These are phyloP conservation scores for Ranitomeya variabilis DNA, from an alignment of 2,113 vertebrate genomes.

Conservation along the genomic window DNA sequence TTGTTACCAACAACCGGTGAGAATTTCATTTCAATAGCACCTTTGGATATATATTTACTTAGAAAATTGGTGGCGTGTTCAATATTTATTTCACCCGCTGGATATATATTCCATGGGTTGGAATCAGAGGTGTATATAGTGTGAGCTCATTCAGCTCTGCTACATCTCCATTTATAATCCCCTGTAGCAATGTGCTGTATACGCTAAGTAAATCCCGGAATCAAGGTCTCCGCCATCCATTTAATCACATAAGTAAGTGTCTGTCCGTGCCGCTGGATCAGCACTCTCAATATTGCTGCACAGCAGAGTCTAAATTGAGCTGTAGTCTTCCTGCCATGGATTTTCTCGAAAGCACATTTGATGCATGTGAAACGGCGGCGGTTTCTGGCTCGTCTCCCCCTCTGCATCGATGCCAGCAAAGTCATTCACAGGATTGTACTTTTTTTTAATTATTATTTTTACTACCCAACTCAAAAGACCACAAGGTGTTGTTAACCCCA, in stretches of 20 bases:
- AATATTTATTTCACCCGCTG: too few species aligned
- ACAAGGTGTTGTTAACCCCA: neutral
- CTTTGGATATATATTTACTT: too few species aligned
- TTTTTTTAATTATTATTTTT: too few species aligned
- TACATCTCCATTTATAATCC: neutral
- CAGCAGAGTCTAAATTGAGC: constrained; percentile 28
- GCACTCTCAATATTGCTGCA: neutral
- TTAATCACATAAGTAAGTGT: neutral
- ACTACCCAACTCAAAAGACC: neutral
- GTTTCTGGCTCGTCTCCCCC: constrained; percentile 24
- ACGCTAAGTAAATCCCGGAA: neutral
- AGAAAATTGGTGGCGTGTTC: too few species aligned
- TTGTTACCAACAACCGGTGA: too few species aligned
- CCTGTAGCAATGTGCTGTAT: neutral
- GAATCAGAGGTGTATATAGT: too few species aligned
- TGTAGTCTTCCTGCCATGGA: constrained; percentile 21
- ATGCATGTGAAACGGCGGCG: constrained; percentile 35
- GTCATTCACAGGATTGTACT: constrained; percentile 14
- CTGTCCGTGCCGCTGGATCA: constrained; percentile 1
- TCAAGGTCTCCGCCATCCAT: neutral
- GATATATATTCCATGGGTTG: too few species aligned
- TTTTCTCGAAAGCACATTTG: constrained; percentile 50
- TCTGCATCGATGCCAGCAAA: constrained; percentile 33
- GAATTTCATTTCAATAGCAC: too few species aligned
- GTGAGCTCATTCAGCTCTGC: too few species aligned